Conservation (phyloP, 2,113 vertebrate species). For the Poeciliopsis turrubarensis region DNA sequence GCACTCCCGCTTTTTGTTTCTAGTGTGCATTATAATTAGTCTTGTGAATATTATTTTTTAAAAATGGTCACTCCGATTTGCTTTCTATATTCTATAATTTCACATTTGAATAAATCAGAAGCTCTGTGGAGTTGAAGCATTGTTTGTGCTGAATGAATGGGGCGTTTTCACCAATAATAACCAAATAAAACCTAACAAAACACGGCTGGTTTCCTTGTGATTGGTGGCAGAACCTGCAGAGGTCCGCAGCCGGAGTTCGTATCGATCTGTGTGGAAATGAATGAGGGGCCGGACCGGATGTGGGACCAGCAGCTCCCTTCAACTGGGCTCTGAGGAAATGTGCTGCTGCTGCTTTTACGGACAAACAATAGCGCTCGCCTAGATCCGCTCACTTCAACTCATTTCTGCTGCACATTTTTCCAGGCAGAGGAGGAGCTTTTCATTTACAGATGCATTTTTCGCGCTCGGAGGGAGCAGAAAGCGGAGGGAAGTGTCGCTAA, state of each 20-base stretch:
- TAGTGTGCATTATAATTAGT: no score
- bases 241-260: not conserved
- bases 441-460: not conserved
- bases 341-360: conserved; percentile 61
- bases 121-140: no score
- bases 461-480: not conserved
- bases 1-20: no score
- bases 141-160: no score
- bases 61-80: no score
- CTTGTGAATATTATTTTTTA: no score
- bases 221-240: not conserved
- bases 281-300: conserved; percentile 68
- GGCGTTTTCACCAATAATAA: no score
- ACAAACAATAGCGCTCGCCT: conserved; percentile 67
- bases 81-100: no score
- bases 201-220: not conserved
- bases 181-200: no score
- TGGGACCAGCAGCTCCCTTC: conserved; percentile 41
- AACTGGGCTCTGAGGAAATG: conserved; percentile 60
- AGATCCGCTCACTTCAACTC: conserved; percentile 34
- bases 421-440: not conserved
- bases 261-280: not conserved
- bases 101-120: no score
- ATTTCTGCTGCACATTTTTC: conserved; percentile 19
- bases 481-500: not conserved